Percentiles rank a stretch among this genome's conserved stretches.
Conservation (phyloP, 2,113 vertebrate genomes). For the Anarrhichthys ocellatus region DNA sequence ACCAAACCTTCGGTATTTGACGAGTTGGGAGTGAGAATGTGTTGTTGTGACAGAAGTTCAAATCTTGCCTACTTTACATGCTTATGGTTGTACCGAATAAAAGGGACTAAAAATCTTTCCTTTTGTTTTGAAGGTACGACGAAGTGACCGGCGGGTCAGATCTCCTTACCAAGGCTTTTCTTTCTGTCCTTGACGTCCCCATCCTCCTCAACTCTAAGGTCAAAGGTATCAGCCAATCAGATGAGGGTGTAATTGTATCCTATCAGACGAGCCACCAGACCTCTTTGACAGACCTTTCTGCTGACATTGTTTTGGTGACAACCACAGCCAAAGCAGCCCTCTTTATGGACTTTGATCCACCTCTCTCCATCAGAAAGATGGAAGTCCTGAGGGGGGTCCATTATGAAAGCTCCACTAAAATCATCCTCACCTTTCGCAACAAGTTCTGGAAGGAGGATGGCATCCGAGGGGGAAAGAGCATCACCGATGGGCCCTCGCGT, state of each 20-base stretch:
- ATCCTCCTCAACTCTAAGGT: conserved; percentile 65
- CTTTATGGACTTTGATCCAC: conserved; percentile 77
- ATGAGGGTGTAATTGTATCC: neutral
- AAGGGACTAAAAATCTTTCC: neutral
- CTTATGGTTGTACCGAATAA: neutral
- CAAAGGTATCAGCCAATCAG: conserved; percentile 35
- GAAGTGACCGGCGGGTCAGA: conserved; percentile 77
- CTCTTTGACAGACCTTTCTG: neutral
- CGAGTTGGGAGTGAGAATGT: too few relatives aligned
- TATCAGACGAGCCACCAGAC: neutral
- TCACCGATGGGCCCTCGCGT: conserved; percentile 81
- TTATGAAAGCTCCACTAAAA: conserved; percentile 81
- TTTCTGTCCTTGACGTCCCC: conserved; percentile 44
- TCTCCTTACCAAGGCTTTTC: conserved; percentile 54
- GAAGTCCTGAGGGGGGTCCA: conserved; percentile 79
- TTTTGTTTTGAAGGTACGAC: neutral
- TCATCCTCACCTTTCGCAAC: conserved; percentile 78
- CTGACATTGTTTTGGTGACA: conserved; percentile 76
- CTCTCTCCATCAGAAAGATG: conserved; percentile 71
- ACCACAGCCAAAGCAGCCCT: conserved; percentile 82
- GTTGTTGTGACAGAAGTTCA: too few relatives aligned
- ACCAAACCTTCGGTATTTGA: too few relatives aligned
- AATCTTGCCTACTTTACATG: too few relatives aligned
- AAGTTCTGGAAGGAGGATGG: conserved; percentile 83
- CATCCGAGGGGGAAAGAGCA: conserved; percentile 69